A percentile compares a stretch with the other conserved stretches of the same genome.
phyloP scores from a whole-genome alignment of 2,888 invertebrate genomes.

The Ormia ochracea region DNA sequence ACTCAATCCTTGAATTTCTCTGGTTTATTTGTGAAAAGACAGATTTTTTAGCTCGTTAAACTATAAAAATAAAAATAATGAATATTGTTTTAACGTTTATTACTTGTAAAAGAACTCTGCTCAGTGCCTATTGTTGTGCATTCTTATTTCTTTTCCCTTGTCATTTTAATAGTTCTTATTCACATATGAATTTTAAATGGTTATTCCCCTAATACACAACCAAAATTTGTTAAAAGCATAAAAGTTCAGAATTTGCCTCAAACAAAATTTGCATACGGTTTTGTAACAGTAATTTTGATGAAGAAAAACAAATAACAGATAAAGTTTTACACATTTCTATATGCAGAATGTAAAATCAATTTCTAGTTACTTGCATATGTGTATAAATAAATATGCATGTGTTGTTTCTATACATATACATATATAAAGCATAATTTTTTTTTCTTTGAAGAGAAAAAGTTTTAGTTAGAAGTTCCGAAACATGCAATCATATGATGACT shows the following conservation, averaged over 20 bases:
- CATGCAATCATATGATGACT: constrained; percentile 53
- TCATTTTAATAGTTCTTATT: too few species aligned
- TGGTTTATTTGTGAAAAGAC: too few species aligned
- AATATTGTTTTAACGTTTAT: too few species aligned
- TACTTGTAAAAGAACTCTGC: too few species aligned
- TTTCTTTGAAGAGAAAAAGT: constrained; percentile 10
- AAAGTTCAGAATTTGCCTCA: constrained; percentile 10
- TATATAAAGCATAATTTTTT: neutral
- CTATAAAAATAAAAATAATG: too few species aligned
- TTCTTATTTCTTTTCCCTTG: too few species aligned
- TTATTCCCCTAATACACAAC: neutral
- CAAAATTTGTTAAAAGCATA: constrained; percentile 5
- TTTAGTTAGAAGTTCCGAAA: constrained; percentile 5
- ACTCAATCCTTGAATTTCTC: too few species aligned
- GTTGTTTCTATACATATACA: constrained; percentile 4
- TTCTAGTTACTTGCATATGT: too few species aligned
- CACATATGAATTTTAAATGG: neutral
- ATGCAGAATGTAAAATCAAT: too few species aligned
- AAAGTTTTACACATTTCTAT: too few species aligned
- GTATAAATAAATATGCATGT: neutral
- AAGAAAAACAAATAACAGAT: constrained; percentile 37
- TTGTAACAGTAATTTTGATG: constrained; percentile 12
- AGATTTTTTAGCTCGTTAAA: too few species aligned
- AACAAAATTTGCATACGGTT: neutral
- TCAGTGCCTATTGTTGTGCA: too few species aligned